These are phyloP conservation scores for Hirtodrosophila trivittata DNA, from an alignment of 2,888 invertebrate species.

Conservation along the genomic window DNA sequence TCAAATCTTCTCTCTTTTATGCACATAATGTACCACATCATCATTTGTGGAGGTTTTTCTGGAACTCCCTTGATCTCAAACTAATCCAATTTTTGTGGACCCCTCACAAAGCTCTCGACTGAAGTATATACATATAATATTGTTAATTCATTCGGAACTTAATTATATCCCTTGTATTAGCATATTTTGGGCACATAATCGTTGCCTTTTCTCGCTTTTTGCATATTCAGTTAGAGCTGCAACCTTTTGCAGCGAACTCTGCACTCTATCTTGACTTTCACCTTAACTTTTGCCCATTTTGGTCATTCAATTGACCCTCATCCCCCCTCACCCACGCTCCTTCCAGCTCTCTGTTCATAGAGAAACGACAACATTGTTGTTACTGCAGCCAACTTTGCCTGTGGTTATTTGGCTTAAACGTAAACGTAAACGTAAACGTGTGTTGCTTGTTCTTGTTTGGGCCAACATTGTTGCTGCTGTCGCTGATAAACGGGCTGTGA, in stretches of 20 bases:
- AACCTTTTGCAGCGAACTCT: neutral
- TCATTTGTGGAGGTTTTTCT: too few species aligned
- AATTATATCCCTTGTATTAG: too few species aligned
- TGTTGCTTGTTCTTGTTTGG: conserved; percentile 1
- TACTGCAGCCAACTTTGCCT: conserved; percentile 33
- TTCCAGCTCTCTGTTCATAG: neutral
- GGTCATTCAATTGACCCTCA: conserved; percentile 21
- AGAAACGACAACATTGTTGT: conserved; percentile 41
- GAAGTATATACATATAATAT: too few species aligned
- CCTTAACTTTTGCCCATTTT: conserved; percentile 26
- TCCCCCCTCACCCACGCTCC: neutral
- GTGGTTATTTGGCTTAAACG: conserved; percentile 12
- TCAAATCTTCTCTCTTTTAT: too few species aligned
- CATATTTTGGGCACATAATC: too few species aligned
- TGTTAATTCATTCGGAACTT: too few species aligned
- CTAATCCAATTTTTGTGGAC: too few species aligned
- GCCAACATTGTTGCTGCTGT: conserved; percentile 22
- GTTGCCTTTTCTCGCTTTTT: too few species aligned
- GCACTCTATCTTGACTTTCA: conserved; percentile 11
- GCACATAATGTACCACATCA: too few species aligned
- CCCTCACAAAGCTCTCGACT: too few species aligned
- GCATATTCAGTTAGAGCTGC: conserved; percentile 1
- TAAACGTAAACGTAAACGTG: neutral
- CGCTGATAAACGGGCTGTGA: conserved; percentile 17
- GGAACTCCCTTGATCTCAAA: too few species aligned